These are phyloP conservation scores for Hormaphis cornu DNA, from an alignment of 1,140 invertebrate genomes.

Conservation along the genomic window DNA sequence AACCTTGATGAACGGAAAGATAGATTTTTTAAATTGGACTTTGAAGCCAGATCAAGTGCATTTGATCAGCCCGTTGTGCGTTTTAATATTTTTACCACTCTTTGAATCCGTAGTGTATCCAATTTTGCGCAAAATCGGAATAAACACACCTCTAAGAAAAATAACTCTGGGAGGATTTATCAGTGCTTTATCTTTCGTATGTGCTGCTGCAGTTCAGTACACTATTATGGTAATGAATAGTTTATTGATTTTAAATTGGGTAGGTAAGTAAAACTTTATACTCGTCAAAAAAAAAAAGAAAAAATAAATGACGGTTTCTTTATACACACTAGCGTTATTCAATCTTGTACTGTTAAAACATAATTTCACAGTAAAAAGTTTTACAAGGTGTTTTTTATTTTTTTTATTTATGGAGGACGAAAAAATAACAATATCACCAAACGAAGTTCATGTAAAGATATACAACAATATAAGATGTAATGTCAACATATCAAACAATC, in stretches of 20 bases:
- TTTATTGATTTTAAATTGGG: too few species aligned
- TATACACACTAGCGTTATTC: too few species aligned
- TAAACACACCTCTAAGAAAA: conserved; percentile 48
- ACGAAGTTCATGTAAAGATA: conserved; percentile 55
- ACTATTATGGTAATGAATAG: conserved; percentile 55
- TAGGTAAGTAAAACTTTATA: too few species aligned
- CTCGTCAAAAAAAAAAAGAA: too few species aligned
- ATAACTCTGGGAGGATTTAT: conserved; percentile 57
- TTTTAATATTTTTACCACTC: conserved; percentile 66
- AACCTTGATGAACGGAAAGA: conserved; percentile 56
- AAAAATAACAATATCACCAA: conserved; percentile 32
- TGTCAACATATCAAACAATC: neutral
- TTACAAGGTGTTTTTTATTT: neutral
- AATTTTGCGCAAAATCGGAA: conserved; percentile 36
- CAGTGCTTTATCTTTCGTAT: conserved; percentile 55
- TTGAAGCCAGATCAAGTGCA: conserved; percentile 76
- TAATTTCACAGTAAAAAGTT: too few species aligned
- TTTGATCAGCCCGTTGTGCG: conserved; percentile 67
- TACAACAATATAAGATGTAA: conserved; percentile 52
- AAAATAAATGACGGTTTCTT: too few species aligned
- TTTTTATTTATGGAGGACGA: neutral
- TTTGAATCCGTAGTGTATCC: conserved; percentile 57
- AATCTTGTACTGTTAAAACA: too few species aligned
- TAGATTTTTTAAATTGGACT: conserved; percentile 46
- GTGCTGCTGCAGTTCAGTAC: conserved; percentile 57